Conservation (phyloP, 2,888 invertebrate species). For the Sarcophaga rosellei region DNA sequence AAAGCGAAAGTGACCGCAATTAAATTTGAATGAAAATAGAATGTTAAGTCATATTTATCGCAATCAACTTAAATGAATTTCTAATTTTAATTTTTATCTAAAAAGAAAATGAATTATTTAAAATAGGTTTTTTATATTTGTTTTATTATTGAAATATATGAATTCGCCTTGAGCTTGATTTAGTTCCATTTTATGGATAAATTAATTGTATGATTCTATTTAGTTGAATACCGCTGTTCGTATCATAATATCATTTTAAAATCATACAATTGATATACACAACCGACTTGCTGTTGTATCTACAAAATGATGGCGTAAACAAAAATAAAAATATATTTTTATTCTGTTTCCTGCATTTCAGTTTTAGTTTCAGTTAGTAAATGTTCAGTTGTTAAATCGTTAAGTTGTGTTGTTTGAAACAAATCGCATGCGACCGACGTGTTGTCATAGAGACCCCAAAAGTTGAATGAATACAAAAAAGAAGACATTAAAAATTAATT, state of each 20-base stretch:
- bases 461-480: conserved; percentile 36
- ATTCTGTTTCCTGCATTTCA: conserved; percentile 9
- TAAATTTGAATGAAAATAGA: no score
- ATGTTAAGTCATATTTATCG: no score
- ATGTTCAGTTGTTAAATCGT: conserved; percentile 76
- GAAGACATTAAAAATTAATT: conserved; percentile 31
- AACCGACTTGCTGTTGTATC: conserved; percentile 55
- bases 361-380: conserved; percentile 72
- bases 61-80: no score
- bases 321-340: conserved; percentile 33
- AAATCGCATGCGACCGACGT: conserved; percentile 56
- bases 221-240: neutral
- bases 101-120: no score
- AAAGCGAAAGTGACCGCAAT: no score
- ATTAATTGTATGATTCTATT: neutral
- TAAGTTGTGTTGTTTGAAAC: conserved; percentile 75
- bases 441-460: conserved; percentile 59
- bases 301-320: conserved; percentile 54
- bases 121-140: no score
- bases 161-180: no score
- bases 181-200: no score
- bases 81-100: no score
- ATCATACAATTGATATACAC: conserved; percentile 23
- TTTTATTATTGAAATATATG: no score
- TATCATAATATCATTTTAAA: conserved; percentile 18